phyloP scores from a whole-genome alignment of 2,888 invertebrate species.

The Hedychridium roseum region DNA sequence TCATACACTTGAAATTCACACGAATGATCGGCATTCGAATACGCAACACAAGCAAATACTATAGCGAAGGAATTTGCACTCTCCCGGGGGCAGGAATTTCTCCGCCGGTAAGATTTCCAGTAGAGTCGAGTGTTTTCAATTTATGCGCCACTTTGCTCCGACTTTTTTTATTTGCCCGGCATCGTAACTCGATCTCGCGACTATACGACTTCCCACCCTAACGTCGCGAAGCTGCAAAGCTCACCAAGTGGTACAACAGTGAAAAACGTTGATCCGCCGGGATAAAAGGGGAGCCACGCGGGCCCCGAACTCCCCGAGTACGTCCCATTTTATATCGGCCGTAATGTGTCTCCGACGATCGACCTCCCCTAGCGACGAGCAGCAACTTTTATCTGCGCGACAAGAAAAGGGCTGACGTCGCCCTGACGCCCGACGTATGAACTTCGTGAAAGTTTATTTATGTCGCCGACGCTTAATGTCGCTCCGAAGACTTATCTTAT shows the following conservation, averaged over 20 bases:
- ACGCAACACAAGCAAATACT: too few species aligned
- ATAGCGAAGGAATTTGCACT: too few species aligned
- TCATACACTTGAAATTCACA: too few species aligned
- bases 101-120: too few species aligned
- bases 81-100: too few species aligned
- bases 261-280: constrained; percentile 17
- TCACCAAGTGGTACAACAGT: constrained; percentile 2
- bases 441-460: constrained; percentile 17
- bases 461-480: not conserved
- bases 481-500: too few species aligned
- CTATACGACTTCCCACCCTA: not conserved
- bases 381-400: constrained; percentile 19
- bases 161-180: not conserved
- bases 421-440: constrained; percentile 8
- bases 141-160: not conserved
- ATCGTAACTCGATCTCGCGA: not conserved
- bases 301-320: constrained; percentile 6
- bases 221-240: constrained; percentile 7
- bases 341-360: constrained; percentile 17
- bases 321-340: constrained; percentile 20
- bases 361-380: constrained; percentile 11
- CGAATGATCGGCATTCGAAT: too few species aligned
- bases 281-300: constrained; percentile 20
- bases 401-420: constrained; percentile 18
- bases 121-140: not conserved